A percentile compares a stretch with the other conserved stretches of the same genome.
These are phyloP conservation scores for Antidorcas marsupialis DNA, from an alignment of 2,113 vertebrate genomes.

Conservation along the genomic window DNA sequence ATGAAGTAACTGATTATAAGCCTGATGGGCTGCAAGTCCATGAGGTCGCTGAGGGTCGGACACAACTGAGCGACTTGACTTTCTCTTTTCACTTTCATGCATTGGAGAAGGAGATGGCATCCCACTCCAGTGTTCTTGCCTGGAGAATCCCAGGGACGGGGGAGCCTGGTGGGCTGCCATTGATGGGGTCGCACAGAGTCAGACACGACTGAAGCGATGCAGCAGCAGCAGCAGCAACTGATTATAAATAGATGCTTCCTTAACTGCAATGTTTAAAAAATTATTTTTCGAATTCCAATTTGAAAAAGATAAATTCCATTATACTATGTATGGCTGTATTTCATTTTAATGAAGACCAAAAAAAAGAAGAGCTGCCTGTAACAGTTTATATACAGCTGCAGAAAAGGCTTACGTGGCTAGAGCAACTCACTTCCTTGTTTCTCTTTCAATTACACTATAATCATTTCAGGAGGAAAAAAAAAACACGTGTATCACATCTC, in stretches of 20 bases:
- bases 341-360: conserved; percentile 11
- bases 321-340: background rate
- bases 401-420: background rate
- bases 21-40: too few relatives aligned
- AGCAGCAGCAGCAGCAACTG: background rate
- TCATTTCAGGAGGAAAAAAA: conserved; percentile 35
- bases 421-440: background rate
- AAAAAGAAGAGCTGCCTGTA: background rate
- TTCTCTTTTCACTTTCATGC: too few relatives aligned
- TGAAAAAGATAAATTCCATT: background rate
- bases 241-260: background rate
- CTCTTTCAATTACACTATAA: background rate
- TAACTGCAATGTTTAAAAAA: background rate
- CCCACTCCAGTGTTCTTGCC: too few relatives aligned
- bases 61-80: too few relatives aligned
- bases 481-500: background rate
- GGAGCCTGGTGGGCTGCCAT: too few relatives aligned
- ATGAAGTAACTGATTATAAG: background rate
- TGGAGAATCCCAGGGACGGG: too few relatives aligned
- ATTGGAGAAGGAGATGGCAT: too few relatives aligned
- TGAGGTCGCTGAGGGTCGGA: too few relatives aligned
- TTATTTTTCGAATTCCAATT: background rate
- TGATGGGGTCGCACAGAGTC: too few relatives aligned
- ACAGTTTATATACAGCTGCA: background rate
- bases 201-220: too few relatives aligned